Evolutionary conservation across 2,113 vertebrate species (phyloP).

Genomic region (Paramormyrops kingsleyae): DNA sequence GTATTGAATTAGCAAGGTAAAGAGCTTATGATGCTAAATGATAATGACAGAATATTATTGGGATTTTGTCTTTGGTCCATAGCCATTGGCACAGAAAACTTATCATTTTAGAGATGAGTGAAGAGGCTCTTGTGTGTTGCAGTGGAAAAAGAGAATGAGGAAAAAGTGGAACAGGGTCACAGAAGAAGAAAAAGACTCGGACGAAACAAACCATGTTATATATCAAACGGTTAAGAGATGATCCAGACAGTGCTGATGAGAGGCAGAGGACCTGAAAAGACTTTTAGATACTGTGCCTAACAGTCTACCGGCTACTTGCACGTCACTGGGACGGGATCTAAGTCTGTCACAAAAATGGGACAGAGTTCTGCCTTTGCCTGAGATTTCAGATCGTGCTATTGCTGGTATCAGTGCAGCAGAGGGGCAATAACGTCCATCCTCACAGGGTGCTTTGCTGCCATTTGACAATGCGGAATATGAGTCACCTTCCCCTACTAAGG

Average conservation of each 20-base stretch:
- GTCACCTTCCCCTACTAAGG: background rate
- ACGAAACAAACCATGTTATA: background rate
- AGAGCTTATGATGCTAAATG: background rate
- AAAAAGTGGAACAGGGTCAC: background rate
- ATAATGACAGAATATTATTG: background rate
- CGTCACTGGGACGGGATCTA: background rate
- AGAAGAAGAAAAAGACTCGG: background rate
- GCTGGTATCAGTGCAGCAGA: background rate
- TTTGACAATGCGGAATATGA: background rate
- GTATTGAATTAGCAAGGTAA: background rate
- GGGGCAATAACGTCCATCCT: background rate
- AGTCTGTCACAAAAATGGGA: background rate
- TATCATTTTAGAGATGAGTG: background rate
- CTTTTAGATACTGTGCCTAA: background rate
- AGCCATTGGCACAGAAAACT: background rate
- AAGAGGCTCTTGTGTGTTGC: background rate
- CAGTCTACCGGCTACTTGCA: background rate
- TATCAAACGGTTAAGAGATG: background rate
- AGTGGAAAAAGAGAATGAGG: background rate
- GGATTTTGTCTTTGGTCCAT: background rate
- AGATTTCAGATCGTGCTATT: background rate
- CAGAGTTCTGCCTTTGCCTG: background rate
- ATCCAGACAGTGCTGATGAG: background rate
- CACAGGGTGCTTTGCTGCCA: background rate
- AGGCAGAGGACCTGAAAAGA: background rate